Evolutionary conservation across 2,113 vertebrate species (phyloP), one percentile per base, ranked within the genome.

Genomic region (Hippocampus comes): DNA sequence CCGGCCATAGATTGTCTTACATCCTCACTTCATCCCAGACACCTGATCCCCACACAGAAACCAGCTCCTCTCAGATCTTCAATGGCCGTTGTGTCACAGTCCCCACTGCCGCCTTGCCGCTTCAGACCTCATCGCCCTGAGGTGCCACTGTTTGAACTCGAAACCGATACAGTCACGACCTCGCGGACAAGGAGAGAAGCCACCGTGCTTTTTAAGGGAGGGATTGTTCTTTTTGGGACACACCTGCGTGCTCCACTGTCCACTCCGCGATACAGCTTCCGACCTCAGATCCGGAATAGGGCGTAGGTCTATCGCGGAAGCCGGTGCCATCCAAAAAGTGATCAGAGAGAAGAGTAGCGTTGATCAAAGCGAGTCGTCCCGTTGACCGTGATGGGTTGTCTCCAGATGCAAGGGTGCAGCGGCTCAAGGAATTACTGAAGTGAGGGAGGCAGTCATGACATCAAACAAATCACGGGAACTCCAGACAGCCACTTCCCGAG

Each of bases 1-100:
- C 89, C 84, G 77, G 81, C 85, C 87, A 84, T 90, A 87, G 92
- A 93, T 94, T 90, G 90, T 90, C 89, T 94, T 94, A 94, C 93
- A 90, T 88, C 83, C 89, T 90, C 89, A 86, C 88, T 91, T 85
- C 87, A 78, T 91, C 85, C 84, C 83, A 60, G 92, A 88, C 90
- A 94, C 86, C 85, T 38, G 91, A 94, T 91, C 90, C 86, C 79
- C 10, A 77, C 86, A 79, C 80, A 88, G 89, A 90, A 90, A 86
- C 65, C 84, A 75, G 82, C 76, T 75, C 78, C 80, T 82, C 84
- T 91, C 84, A 89, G 89, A 91, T 86, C 88, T 89, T 90, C 90
- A 91, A 90, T 91, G 89, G 75, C 86, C 80, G 80, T 82, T 84
- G 89, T 89, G 87, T 89, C 84, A 84, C 83, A 75, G 87, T 82